Evolutionary conservation across 2,113 vertebrate species (phyloP).

Genomic region (Galeopterus variegatus): DNA sequence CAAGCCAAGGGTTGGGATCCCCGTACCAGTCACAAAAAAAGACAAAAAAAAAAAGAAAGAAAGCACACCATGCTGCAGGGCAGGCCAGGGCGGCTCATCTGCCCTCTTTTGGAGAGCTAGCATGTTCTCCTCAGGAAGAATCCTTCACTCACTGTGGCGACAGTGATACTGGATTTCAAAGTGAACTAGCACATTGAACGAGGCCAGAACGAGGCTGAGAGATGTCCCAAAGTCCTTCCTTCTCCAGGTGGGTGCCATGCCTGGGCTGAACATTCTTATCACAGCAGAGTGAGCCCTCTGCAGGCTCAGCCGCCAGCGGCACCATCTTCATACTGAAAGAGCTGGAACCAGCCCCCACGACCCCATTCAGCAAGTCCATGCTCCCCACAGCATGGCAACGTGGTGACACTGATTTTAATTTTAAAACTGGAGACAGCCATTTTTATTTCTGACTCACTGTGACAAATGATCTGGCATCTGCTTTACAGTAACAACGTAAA

Average conservation of each 20-base stretch:
- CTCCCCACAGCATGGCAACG: too few species aligned
- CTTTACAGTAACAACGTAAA: not conserved
- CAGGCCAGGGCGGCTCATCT: too few species aligned
- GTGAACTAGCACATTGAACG: not conserved
- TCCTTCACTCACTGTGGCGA: too few species aligned
- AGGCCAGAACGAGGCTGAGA: not conserved
- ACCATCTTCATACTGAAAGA: not conserved
- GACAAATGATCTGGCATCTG: not conserved
- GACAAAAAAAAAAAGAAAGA: too few species aligned
- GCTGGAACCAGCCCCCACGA: not conserved
- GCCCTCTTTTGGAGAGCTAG: too few species aligned
- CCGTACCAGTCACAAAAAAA: too few species aligned
- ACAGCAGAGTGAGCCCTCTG: not conserved
- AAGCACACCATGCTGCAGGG: not conserved
- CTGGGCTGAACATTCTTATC: not conserved
- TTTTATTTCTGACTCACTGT: not conserved
- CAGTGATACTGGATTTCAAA: not conserved
- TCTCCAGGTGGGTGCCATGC: not conserved
- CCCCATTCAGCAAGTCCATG: rapidly evolving
- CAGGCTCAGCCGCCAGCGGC: rapidly evolving
- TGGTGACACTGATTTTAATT: not conserved
- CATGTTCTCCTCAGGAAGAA: not conserved
- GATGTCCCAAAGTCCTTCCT: not conserved
- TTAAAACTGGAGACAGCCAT: not conserved
- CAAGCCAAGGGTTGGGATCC: too few species aligned